phyloP scores from a whole-genome alignment of 2,113 vertebrate genomes.

The Neoarius graeffei region DNA sequence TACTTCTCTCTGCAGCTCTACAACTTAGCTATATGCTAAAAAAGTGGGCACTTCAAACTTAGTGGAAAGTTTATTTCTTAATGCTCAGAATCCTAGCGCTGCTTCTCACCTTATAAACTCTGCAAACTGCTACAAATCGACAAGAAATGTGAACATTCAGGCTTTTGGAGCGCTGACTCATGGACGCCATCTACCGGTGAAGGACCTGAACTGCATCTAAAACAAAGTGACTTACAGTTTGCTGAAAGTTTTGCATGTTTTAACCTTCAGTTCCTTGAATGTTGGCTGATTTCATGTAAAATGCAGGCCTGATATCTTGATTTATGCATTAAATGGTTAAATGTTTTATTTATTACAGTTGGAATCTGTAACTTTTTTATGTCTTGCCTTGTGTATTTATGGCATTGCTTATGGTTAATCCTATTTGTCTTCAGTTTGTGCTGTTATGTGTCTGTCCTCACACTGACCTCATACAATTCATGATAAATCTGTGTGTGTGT shows the following conservation, averaged over 20 bases:
- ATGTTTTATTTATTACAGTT: slow-evolving; percentile 39
- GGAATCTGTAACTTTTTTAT: slow-evolving; percentile 13
- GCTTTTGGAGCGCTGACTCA: neutral
- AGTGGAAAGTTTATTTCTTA: neutral
- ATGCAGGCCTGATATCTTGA: slow-evolving; percentile 24
- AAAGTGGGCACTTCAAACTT: neutral
- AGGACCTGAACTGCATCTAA: slow-evolving; percentile 53
- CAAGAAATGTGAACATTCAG: neutral
- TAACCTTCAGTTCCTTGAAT: slow-evolving; percentile 52
- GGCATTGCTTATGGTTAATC: slow-evolving; percentile 48
- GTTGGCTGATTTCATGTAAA: slow-evolving; percentile 45
- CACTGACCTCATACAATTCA: slow-evolving; percentile 28
- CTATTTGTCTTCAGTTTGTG: slow-evolving; percentile 28
- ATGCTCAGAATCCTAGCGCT: neutral
- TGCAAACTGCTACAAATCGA: neutral
- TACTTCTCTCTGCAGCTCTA: neutral
- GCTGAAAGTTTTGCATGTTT: slow-evolving; percentile 62
- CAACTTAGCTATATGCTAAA: slow-evolving; percentile 24
- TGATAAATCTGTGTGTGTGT: slow-evolving; percentile 1
- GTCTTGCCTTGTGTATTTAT: slow-evolving; percentile 44
- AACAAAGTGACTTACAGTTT: slow-evolving; percentile 29
- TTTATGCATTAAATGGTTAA: slow-evolving; percentile 41
- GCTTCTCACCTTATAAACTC: neutral
- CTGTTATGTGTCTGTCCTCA: slow-evolving; percentile 48
- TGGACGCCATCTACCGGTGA: slow-evolving; percentile 48